Evolutionary conservation across 2,113 vertebrate genomes (phyloP), one percentile per base, ranked within the genome.

Genomic region (Prinia subflava): DNA sequence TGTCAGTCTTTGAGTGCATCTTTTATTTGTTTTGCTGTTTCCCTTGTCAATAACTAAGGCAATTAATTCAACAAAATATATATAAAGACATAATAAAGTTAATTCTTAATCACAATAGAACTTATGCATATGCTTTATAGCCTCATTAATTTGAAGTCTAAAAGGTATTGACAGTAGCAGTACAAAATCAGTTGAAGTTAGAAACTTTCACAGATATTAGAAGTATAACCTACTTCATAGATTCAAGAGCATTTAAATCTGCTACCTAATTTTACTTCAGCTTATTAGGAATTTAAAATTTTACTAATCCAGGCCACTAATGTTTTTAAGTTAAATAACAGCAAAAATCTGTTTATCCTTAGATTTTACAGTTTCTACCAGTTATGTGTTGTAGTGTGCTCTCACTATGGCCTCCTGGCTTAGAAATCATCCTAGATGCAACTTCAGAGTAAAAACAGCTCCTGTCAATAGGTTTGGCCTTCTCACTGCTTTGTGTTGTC

Each of bases 1-100:
- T 82, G 56, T 87, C 49, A 39, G 4, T 87, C 63, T 91, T 73
- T 86, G 76, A 86, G n/a, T 5, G 4, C 28, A 67, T 65, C 50
- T 95, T 93, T 73, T 68, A 35, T 79, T 92, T 91, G 27, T 87
- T 94, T 76, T 88, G 33, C 59, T 44, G 35, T 60, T 90, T 96
- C 31, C 14, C 20, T 91, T 83, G 59, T 90, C 71, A 90, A 49
- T 76, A 80, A 77, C 47, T 86, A 75, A 93, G 59, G 60, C 30
- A 90, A 28, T 50, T 28, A 59, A 81, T 85, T 90, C 35, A 70
- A 22, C 24, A 33, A 81, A 84, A 68, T 63, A 31, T 63, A 31
- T 33, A 39, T 63, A 50, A 93, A 92, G 60, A 56, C 19, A 31
- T 70, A 46, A 47, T 35, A 59, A 24, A 78, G 11, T 52, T 91